Evolutionary conservation across 1,140 invertebrate species (phyloP).

Genomic region (Battus philenor): DNA sequence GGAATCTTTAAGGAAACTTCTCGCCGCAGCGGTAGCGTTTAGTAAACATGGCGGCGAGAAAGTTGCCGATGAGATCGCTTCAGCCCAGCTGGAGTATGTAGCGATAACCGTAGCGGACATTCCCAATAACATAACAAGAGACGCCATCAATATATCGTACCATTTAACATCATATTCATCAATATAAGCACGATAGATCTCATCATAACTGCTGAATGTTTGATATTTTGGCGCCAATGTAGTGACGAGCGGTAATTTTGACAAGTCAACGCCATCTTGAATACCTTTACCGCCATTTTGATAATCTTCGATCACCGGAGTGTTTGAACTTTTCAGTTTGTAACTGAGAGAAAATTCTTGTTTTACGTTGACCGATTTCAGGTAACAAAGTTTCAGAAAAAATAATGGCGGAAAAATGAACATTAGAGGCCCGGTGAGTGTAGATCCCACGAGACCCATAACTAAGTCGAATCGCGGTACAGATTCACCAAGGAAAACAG

Average conservation of each 20-base stretch:
- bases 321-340: conserved; percentile 6
- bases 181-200: conserved; percentile 16
- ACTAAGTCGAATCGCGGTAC: conserved; percentile 93
- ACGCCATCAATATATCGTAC: conserved; percentile 62
- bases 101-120: conserved; percentile 76
- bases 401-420: conserved; percentile 91
- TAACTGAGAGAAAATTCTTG: conserved; percentile 11
- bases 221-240: conserved; percentile 24
- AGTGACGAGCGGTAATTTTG: conserved; percentile 40
- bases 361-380: conserved; percentile 46
- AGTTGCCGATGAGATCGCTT: conserved; percentile 76
- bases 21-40: conserved; percentile 72
- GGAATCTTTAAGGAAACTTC: conserved; percentile 58
- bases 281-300: conserved; percentile 27
- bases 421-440: conserved; percentile 88
- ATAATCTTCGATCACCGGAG: conserved; percentile 11
- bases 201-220: conserved; percentile 44
- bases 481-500: conserved; percentile 87
- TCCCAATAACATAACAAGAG: conserved; percentile 75
- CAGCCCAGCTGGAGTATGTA: conserved; percentile 79
- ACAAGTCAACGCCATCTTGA: conserved; percentile 32
- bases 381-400: conserved; percentile 79
- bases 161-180: conserved; percentile 45
- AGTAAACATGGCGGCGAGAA: conserved; percentile 81
- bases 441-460: conserved; percentile 90